A percentile compares a stretch with the other conserved stretches of the same genome.
Conservation (phyloP, 1,140 invertebrate species). For the Apis laboriosa region DNA sequence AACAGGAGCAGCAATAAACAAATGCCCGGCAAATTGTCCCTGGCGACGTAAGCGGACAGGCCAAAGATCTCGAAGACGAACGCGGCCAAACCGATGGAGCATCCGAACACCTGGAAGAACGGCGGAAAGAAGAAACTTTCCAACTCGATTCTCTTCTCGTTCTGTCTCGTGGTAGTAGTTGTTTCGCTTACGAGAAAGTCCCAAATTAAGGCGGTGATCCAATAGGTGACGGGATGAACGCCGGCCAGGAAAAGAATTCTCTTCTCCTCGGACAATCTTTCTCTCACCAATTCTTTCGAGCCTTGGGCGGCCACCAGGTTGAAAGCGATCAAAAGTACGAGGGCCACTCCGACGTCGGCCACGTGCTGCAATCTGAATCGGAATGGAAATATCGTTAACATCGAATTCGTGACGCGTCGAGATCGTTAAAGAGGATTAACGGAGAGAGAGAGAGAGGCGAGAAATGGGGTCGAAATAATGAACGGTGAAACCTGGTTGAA, state of each 20-base stretch:
- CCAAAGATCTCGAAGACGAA: slow-evolving; percentile 83
- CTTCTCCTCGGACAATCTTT: slow-evolving; percentile 83
- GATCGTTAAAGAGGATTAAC: slow-evolving; percentile 29
- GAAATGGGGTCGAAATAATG: slow-evolving; percentile 15
- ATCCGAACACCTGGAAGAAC: slow-evolving; percentile 75
- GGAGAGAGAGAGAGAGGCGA: neutral
- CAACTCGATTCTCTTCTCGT: neutral
- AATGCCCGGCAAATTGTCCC: slow-evolving; percentile 84
- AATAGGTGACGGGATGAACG: slow-evolving; percentile 83
- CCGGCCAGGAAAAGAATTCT: slow-evolving; percentile 84
- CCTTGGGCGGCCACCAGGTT: slow-evolving; percentile 83
- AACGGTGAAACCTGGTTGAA: neutral
- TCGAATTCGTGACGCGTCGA: neutral
- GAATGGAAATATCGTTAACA: neutral
- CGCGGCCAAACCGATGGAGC: slow-evolving; percentile 82
- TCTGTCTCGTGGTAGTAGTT: neutral
- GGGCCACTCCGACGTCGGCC: slow-evolving; percentile 84
- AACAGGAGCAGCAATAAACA: slow-evolving; percentile 83
- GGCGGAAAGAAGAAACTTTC: neutral
- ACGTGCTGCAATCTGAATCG: slow-evolving; percentile 83
- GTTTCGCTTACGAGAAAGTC: slow-evolving; percentile 81
- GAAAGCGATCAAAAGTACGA: slow-evolving; percentile 84
- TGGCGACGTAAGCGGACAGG: slow-evolving; percentile 84
- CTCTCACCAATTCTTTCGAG: slow-evolving; percentile 83
- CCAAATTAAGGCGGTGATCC: slow-evolving; percentile 83